phyloP scores from a whole-genome alignment of 1,140 invertebrate species.

The Bombus sylvicola region DNA sequence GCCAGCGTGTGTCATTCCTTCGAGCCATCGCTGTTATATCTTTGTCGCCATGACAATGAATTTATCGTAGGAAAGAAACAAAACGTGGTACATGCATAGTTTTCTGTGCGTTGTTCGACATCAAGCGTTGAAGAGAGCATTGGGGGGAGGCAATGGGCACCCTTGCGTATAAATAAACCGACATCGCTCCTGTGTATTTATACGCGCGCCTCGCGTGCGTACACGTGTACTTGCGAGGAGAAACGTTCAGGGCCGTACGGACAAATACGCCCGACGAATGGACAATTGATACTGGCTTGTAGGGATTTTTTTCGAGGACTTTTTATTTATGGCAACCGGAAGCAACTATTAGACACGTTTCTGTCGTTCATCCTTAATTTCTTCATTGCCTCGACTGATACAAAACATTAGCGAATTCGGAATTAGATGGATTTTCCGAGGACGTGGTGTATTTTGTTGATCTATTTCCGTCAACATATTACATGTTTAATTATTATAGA shows the following conservation, averaged over 20 bases:
- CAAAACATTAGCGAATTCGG: background rate
- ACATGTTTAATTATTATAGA: background rate
- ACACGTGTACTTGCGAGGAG: slow-evolving; percentile 55
- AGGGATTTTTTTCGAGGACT: slow-evolving; percentile 19
- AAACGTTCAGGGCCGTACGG: slow-evolving; percentile 57
- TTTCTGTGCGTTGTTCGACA: background rate
- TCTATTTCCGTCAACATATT: background rate
- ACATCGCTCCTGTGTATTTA: slow-evolving; percentile 44
- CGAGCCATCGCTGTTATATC: background rate
- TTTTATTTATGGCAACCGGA: slow-evolving; percentile 19
- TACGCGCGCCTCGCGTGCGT: slow-evolving; percentile 50
- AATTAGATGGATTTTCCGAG: background rate
- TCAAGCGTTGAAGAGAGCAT: background rate
- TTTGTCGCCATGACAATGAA: slow-evolving; percentile 42
- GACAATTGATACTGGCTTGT: background rate
- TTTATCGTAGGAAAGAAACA: slow-evolving; percentile 10
- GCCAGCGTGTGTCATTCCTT: background rate
- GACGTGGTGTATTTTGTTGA: background rate
- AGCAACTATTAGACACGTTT: slow-evolving; percentile 2
- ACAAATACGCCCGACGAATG: slow-evolving; percentile 43
- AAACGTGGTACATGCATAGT: background rate
- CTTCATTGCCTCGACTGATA: background rate
- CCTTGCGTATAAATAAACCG: slow-evolving; percentile 56
- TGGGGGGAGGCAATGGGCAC: slow-evolving; percentile 11
- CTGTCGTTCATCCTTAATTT: slow-evolving; percentile 3